phyloP scores from a whole-genome alignment of 2,888 invertebrate species.

The Dendrolimus pini region DNA sequence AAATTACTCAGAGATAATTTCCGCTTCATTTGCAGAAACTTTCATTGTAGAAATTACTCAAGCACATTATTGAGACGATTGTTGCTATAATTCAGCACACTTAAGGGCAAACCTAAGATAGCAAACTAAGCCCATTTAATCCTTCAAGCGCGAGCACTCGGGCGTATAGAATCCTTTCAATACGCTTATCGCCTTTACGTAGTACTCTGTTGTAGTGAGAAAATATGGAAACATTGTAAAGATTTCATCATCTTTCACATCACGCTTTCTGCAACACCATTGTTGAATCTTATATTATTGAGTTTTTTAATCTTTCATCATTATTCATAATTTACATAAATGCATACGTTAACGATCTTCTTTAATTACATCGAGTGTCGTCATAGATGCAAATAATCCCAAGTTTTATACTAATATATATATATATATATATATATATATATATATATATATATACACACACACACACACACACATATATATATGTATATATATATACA shows the following conservation, averaged over 20 bases:
- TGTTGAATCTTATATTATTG: no score
- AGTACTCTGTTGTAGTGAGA: neutral
- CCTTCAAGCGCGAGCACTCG: constrained; percentile 41
- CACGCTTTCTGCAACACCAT: neutral
- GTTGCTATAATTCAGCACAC: constrained; percentile 2
- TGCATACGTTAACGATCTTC: no score
- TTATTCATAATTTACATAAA: no score
- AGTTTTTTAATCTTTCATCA: no score
- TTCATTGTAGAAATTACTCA: constrained; percentile 6
- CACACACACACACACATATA: no score
- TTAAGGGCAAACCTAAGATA: constrained; percentile 27
- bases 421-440: no score
- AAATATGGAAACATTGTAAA: neutral
- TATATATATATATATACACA: no score
- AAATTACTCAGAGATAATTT: neutral
- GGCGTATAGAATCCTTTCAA: constrained; percentile 53
- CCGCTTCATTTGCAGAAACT: constrained; percentile 9
- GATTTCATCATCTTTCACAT: neutral
- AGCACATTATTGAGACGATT: neutral
- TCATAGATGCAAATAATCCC: no score
- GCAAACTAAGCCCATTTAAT: constrained; percentile 56
- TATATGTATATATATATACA: no score
- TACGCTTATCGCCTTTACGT: constrained; percentile 38
- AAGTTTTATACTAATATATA: no score
- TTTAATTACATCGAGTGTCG: no score